Conservation (phyloP, 2,888 invertebrate species). For the Clusia tigrina region DNA sequence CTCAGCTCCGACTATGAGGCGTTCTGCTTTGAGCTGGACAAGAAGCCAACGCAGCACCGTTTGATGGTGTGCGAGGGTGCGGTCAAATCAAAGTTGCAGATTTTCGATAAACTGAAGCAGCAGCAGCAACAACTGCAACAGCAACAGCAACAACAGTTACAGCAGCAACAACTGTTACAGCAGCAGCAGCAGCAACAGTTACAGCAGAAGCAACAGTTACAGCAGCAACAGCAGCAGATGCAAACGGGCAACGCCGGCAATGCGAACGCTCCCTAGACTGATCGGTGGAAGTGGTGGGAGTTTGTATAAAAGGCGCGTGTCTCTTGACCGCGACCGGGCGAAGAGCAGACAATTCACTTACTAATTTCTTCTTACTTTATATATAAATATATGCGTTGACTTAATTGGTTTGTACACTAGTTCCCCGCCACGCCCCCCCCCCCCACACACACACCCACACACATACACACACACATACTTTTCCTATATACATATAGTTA, state of each 20-base stretch:
- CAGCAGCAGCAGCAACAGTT: slow-evolving; percentile 17
- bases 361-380: no score
- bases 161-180: background rate
- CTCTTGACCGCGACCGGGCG: no score
- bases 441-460: no score
- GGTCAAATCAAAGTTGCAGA: slow-evolving; percentile 82
- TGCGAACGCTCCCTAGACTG: background rate
- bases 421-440: no score
- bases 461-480: no score
- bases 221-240: slow-evolving; percentile 17
- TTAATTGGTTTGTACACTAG: no score
- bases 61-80: slow-evolving; percentile 86
- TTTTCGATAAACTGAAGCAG: slow-evolving; percentile 78
- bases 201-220: slow-evolving; percentile 12
- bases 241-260: slow-evolving; percentile 16
- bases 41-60: slow-evolving; percentile 69
- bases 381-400: no score
- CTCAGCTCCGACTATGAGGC: slow-evolving; percentile 58
- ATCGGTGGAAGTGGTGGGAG: no score
- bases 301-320: no score
- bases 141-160: slow-evolving; percentile 23
- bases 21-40: slow-evolving; percentile 63
- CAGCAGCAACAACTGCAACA: slow-evolving; percentile 49
- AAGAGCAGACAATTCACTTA: no score
- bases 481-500: no score